Conservation (phyloP, 2,113 vertebrate genomes). For the Tupaia chinensis region DNA sequence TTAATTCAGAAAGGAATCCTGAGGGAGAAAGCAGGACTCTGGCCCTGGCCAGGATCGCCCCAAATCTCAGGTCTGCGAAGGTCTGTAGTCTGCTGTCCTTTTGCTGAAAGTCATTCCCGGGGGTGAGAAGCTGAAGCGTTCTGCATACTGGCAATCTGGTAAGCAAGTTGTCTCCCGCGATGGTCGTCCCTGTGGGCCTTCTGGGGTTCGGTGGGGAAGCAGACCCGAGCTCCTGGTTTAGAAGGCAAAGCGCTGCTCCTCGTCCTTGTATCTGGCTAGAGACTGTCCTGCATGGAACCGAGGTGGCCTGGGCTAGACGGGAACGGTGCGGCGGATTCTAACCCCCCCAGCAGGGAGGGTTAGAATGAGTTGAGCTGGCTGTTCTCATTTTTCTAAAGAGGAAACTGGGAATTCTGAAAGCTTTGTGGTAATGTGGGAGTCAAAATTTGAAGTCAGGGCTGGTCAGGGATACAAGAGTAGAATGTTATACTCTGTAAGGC, state of each 20-base stretch:
- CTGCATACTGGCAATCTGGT: not conserved
- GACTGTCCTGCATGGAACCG: too few species aligned
- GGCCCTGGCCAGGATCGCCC: not conserved
- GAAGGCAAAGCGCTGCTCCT: fast-evolving
- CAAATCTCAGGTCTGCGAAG: not conserved
- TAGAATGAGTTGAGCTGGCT: too few species aligned
- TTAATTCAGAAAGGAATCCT: slow-evolving; percentile 80
- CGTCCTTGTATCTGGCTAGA: not conserved
- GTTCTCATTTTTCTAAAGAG: not conserved
- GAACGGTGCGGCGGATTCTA: fast-evolving
- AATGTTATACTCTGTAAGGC: too few species aligned
- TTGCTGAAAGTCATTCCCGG: not conserved
- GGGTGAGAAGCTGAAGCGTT: not conserved
- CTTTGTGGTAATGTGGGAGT: not conserved
- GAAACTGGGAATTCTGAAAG: not conserved
- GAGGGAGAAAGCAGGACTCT: not conserved
- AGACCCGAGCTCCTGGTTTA: fast-evolving
- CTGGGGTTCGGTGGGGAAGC: fast-evolving
- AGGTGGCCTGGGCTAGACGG: fast-evolving
- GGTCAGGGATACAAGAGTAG: too few species aligned
- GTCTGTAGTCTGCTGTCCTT: not conserved
- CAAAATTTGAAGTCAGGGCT: too few species aligned
- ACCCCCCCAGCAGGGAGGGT: not conserved
- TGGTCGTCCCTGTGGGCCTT: not conserved
- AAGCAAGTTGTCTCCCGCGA: not conserved